phyloP scores from a whole-genome alignment of 2,797 vertebrate genomes.

The Cichlasoma orientale region DNA sequence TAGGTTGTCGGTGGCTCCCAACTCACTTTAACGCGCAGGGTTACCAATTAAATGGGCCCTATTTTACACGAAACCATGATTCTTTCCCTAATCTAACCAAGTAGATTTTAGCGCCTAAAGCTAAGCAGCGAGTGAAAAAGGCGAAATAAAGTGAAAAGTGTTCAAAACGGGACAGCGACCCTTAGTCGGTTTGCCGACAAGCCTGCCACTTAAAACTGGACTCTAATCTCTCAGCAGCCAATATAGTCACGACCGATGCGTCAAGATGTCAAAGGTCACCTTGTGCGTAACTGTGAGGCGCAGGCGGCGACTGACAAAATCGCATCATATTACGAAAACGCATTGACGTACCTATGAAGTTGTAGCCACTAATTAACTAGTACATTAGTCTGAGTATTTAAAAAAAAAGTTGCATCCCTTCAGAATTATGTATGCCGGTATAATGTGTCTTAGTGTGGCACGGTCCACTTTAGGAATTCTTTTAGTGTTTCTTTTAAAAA shows the following conservation, averaged over 20 bases:
- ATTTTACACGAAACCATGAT: neutral
- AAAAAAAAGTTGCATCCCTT: neutral
- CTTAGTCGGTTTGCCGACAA: neutral
- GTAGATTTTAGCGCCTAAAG: neutral
- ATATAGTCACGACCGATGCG: neutral
- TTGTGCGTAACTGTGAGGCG: neutral
- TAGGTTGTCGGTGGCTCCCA: neutral
- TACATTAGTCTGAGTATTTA: neutral
- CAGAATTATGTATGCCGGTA: neutral
- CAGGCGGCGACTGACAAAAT: neutral
- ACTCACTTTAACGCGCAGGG: neutral
- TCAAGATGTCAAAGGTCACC: neutral
- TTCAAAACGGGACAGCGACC: neutral
- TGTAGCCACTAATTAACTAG: neutral
- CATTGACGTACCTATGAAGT: neutral
- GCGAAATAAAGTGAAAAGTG: neutral
- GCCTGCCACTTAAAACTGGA: neutral
- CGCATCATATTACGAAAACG: neutral
- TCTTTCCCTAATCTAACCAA: neutral
- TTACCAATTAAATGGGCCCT: neutral
- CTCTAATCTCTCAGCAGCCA: neutral
- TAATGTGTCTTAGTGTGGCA: neutral
- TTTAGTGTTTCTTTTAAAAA: too few relatives aligned
- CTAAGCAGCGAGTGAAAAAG: neutral
- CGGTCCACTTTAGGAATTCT: too few relatives aligned